Percentiles rank a stretch among this genome's conserved stretches.
Evolutionary conservation across 1,140 invertebrate genomes (phyloP).

Genomic region (Conus ventricosus): DNA sequence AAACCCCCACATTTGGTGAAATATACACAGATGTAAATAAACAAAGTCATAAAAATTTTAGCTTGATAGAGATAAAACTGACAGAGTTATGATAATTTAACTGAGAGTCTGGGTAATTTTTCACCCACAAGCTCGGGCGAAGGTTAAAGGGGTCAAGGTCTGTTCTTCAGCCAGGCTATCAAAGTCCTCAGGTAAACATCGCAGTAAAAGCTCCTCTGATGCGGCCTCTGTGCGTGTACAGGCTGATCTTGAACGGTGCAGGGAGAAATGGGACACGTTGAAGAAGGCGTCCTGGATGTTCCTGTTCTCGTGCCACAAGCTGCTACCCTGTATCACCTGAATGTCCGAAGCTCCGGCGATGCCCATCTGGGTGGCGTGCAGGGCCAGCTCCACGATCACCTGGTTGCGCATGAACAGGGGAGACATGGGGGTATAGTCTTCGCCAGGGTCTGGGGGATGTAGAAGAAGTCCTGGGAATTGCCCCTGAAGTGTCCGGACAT

Average conservation of each 20-base stretch:
- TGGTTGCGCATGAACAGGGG: not conserved
- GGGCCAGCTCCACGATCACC: slow-evolving; percentile 25
- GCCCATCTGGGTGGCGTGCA: not conserved
- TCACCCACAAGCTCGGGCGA: too few relatives aligned
- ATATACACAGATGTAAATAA: too few relatives aligned
- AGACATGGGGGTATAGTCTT: not conserved
- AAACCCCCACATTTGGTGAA: too few relatives aligned
- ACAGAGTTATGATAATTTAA: too few relatives aligned
- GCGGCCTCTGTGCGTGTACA: not conserved
- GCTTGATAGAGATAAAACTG: too few relatives aligned
- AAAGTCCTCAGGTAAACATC: slow-evolving; percentile 2
- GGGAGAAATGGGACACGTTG: not conserved
- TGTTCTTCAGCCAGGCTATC: not conserved
- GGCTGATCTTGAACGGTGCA: slow-evolving; percentile 25
- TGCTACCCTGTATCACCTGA: not conserved
- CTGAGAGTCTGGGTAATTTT: too few relatives aligned
- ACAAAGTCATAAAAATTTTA: too few relatives aligned
- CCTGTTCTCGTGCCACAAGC: not conserved
- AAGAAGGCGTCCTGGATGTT: not conserved
- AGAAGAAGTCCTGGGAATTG: slow-evolving; percentile 22
- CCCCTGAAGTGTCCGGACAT: not conserved
- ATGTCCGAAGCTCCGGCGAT: not conserved
- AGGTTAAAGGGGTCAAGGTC: too few relatives aligned
- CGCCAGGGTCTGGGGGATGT: slow-evolving; percentile 8
- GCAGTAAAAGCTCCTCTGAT: not conserved